A percentile compares a stretch with the other conserved stretches of the same genome.
These are phyloP conservation scores for Entosphenus tridentatus DNA, from an alignment of 2,113 vertebrate species.

Conservation along the genomic window DNA sequence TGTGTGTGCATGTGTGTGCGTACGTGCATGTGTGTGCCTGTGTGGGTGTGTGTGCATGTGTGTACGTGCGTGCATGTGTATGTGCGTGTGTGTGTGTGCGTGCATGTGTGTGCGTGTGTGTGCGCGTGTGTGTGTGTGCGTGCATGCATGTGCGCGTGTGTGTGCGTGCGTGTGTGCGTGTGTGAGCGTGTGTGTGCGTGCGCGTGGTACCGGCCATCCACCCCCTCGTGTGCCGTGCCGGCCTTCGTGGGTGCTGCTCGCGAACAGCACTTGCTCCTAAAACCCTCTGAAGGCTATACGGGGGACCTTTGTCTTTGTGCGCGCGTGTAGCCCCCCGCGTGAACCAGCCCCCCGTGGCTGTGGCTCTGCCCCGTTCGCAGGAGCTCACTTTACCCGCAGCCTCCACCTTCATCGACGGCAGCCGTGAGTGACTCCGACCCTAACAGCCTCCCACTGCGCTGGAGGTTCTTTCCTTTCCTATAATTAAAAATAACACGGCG, in stretches of 20 bases:
- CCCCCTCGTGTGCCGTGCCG: neutral
- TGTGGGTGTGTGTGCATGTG: neutral
- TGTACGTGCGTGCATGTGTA: neutral
- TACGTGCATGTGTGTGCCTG: neutral
- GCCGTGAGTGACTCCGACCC: slow-evolving; percentile 22
- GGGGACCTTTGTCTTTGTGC: slow-evolving; percentile 1
- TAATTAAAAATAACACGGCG: neutral
- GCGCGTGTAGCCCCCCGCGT: slow-evolving; percentile 17
- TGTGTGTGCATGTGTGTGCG: neutral
- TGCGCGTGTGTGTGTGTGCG: neutral
- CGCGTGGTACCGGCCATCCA: neutral
- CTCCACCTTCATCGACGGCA: slow-evolving; percentile 31
- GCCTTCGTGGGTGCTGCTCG: neutral
- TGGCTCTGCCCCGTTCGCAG: slow-evolving; percentile 27
- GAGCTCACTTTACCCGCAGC: slow-evolving; percentile 25
- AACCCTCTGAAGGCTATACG: too few relatives aligned
- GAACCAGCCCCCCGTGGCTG: slow-evolving; percentile 27
- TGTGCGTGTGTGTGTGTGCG: neutral
- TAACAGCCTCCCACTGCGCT: slow-evolving; percentile 6
- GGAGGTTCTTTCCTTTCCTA: neutral
- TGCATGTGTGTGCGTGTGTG: neutral
- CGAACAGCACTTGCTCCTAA: neutral
- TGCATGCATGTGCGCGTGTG: neutral
- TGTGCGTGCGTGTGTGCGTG: neutral
- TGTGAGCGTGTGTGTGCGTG: neutral